Conservation (phyloP, 2,888 invertebrate species). For the Drosophila quinaria region DNA sequence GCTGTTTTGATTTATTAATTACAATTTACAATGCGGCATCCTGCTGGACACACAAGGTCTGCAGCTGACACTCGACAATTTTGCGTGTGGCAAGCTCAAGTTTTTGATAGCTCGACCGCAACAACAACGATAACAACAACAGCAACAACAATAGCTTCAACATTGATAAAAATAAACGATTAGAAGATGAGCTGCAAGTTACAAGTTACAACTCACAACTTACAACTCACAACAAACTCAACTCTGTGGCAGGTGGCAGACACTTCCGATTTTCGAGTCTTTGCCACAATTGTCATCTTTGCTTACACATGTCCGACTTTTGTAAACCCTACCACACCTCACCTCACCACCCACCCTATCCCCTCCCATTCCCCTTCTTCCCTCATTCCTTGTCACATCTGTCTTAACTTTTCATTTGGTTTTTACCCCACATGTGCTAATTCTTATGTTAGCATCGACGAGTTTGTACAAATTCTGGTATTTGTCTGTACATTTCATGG, state of each 20-base stretch:
- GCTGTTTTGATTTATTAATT: conserved; percentile 76
- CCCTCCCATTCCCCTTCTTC: neutral
- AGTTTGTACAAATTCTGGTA: neutral
- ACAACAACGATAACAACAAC: conserved; percentile 11
- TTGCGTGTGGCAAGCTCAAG: conserved; percentile 39
- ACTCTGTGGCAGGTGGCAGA: conserved; percentile 22
- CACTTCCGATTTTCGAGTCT: conserved; percentile 27
- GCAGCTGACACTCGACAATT: conserved; percentile 64
- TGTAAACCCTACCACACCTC: too few relatives aligned
- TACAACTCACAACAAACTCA: neutral
- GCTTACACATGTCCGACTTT: conserved; percentile 38
- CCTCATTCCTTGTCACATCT: neutral
- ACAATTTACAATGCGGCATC: conserved; percentile 73
- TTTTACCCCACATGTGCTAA: neutral
- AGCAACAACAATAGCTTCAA: neutral
- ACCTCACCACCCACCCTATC: neutral
- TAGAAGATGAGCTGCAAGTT: conserved; percentile 48
- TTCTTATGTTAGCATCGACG: neutral
- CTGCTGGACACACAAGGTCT: conserved; percentile 32
- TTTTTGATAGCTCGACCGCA: conserved; percentile 46
- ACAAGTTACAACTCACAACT: too few relatives aligned
- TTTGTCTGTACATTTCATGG: conserved; percentile 18
- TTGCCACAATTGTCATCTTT: conserved; percentile 42
- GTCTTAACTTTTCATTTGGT: conserved; percentile 15
- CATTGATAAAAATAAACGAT: conserved; percentile 26